Percentiles rank a stretch among this genome's conserved stretches.
These are phyloP conservation scores for Sinodicranocentrus sp. DNA, from an alignment of 2,888 invertebrate species.

Conservation along the genomic window DNA sequence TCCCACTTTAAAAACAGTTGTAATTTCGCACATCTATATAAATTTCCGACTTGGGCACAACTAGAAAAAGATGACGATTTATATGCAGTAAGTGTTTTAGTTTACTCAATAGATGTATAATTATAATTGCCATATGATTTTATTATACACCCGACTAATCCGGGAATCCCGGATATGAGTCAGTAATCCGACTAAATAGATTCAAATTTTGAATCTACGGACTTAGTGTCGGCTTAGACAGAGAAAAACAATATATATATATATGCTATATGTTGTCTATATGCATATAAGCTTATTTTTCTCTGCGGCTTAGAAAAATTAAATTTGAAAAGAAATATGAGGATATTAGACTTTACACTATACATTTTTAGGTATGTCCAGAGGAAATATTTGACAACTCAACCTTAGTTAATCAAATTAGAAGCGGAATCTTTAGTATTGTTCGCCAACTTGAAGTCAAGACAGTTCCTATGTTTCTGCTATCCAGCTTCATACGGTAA, in stretches of 20 bases:
- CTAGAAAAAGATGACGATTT: slow-evolving; percentile 3
- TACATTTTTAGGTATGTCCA: slow-evolving; percentile 1
- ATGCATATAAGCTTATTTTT: too few species aligned
- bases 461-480: neutral
- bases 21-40: neutral
- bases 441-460: slow-evolving; percentile 14
- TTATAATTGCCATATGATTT: neutral
- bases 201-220: too few species aligned
- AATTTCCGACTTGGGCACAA: slow-evolving; percentile 26
- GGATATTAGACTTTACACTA: too few species aligned
- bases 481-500: slow-evolving; percentile 9
- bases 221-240: too few species aligned
- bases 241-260: too few species aligned
- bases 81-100: slow-evolving; percentile 7
- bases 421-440: neutral
- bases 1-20: slow-evolving; percentile 1
- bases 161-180: too few species aligned
- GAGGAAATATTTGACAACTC: slow-evolving; percentile 12
- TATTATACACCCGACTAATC: too few species aligned
- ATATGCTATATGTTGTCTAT: too few species aligned
- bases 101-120: neutral
- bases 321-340: too few species aligned
- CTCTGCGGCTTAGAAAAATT: too few species aligned
- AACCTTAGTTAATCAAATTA: neutral
- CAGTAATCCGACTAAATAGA: too few species aligned